phyloP scores from a whole-genome alignment of 2,888 invertebrate genomes.

The Watsonalla cultraria region DNA sequence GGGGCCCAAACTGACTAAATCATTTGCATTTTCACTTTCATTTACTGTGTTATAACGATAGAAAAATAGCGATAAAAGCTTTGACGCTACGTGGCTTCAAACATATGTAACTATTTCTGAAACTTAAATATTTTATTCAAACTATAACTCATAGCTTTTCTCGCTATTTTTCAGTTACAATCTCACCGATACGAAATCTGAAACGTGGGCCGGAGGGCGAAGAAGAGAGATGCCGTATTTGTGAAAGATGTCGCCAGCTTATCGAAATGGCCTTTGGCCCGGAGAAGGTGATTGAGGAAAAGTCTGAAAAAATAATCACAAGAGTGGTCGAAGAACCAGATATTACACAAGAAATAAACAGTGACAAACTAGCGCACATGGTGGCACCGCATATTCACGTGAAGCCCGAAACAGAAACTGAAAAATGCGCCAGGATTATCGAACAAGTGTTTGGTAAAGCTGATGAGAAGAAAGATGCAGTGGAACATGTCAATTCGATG shows the following conservation, averaged over 20 bases:
- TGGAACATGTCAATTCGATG: not conserved
- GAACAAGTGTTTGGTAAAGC: constrained; percentile 22
- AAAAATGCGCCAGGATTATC: constrained; percentile 23
- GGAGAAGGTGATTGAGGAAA: not conserved
- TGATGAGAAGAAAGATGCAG: not conserved
- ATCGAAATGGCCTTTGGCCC: not conserved
- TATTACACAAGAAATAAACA: not conserved
- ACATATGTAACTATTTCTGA: not conserved
- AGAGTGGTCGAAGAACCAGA: not conserved
- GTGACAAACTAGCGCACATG: not conserved
- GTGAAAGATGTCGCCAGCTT: constrained; percentile 1
- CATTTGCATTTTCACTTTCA: too few species aligned
- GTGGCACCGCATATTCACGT: not conserved
- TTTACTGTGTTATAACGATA: too few species aligned
- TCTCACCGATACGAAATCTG: constrained; percentile 17
- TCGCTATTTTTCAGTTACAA: constrained; percentile 45
- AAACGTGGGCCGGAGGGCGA: constrained; percentile 14
- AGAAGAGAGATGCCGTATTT: constrained; percentile 7
- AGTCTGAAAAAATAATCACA: not conserved
- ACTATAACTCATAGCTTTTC: constrained; percentile 32
- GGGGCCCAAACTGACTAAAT: too few species aligned
- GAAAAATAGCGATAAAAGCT: constrained; percentile 44
- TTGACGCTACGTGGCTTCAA: constrained; percentile 3
- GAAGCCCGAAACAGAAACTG: constrained; percentile 6
- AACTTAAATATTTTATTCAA: not conserved